Evolutionary conservation across 2,888 invertebrate species (phyloP), one percentile per base, ranked within the genome.

Genomic region (Agapostemon virescens): DNA sequence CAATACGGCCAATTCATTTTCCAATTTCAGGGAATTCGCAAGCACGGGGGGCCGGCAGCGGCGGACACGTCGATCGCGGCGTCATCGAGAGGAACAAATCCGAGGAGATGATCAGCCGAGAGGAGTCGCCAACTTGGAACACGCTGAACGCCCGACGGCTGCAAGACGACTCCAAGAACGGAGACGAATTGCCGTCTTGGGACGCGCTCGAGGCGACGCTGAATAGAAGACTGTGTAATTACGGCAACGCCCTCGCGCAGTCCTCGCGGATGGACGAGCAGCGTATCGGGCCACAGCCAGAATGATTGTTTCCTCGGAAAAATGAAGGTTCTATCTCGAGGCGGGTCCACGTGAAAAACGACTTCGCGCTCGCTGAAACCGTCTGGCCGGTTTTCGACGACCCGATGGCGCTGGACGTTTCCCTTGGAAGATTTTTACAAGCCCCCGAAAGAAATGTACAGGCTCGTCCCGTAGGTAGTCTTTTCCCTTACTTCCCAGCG

Each of bases 111-210:
- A 89, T 85, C 83, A 89, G 87, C 82, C 85, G 87, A 20, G 86
- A 90, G 77, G 90, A 90, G 66, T 89, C 90, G 11, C 89, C 88
- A 26, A 86, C 86, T 69, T 89, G 87, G 88, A 88, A 81, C 66
- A 83, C 86, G 72, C 82, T 79, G 71, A 83, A 83, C 61, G 77
- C 78, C 55, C 85, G 86, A 61, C 80, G 86, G 40, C 74, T 71
- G 79, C 81, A 79, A 71, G 85, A 86, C 45, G 77, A 84, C 33
- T 36, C 66, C 55, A 86, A 78, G 69, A 87, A 88, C 63, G 75
- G 58, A 38, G 87, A 89, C 77, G 87, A 85, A 81, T 86, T 90
- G 73, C 89, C 90, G 23, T 90, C 90, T 30, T 91, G 91, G 91
- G 90, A 90, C 45, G 81, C 88, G 80, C 87, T 91, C 61, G 90